Evolutionary conservation across 2,113 vertebrate species (phyloP).

Genomic region (Felis chaus): DNA sequence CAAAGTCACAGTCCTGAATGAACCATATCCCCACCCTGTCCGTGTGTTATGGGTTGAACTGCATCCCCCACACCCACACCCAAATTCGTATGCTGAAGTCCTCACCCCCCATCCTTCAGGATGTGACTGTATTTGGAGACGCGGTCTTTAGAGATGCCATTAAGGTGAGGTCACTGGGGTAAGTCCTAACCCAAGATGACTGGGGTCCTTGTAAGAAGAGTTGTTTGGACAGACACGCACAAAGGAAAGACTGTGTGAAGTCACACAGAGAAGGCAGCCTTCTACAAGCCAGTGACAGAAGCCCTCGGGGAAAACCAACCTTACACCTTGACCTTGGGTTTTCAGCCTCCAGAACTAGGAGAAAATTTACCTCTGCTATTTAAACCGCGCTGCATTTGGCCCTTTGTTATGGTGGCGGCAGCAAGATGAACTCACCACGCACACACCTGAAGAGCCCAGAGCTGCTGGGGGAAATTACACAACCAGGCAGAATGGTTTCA

Average conservation of each 20-base stretch:
- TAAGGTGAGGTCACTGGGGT: not conserved
- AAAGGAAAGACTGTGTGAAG: not conserved
- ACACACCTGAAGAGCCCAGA: no score
- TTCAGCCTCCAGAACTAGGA: not conserved
- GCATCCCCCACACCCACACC: not conserved
- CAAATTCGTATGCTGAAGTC: not conserved
- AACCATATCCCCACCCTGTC: not conserved
- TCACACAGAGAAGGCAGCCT: not conserved
- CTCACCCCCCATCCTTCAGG: not conserved
- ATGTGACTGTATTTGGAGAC: not conserved
- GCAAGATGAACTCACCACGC: rapidly evolving
- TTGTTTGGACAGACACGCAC: not conserved
- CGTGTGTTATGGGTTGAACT: not conserved
- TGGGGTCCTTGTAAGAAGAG: not conserved
- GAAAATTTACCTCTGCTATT: not conserved
- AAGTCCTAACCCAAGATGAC: not conserved
- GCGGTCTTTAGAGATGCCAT: not conserved
- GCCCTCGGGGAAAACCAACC: not conserved
- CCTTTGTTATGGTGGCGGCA: not conserved
- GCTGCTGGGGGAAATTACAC: not conserved
- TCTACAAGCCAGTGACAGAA: not conserved
- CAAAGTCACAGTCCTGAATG: not conserved
- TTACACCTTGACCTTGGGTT: not conserved
- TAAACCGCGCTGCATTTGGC: not conserved
- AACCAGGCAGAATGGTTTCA: not conserved